These are phyloP conservation scores for Urophycis tenuis DNA, from an alignment of 2,797 vertebrate genomes.

Conservation along the genomic window DNA sequence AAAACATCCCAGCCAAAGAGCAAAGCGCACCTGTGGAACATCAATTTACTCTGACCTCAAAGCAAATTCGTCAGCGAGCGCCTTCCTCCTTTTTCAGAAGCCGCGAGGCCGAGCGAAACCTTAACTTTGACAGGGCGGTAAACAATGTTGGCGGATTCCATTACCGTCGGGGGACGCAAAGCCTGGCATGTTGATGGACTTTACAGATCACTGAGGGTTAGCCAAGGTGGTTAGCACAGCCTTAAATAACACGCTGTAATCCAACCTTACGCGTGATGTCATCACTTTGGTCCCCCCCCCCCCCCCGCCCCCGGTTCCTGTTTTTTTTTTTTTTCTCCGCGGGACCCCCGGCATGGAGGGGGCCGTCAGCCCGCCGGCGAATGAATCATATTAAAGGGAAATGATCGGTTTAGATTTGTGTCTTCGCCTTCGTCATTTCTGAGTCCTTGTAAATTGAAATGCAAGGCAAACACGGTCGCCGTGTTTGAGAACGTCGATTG, in stretches of 20 bases:
- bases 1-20: background rate
- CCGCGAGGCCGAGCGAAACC: background rate
- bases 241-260: background rate
- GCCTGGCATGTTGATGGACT: background rate
- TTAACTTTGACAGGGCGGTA: background rate
- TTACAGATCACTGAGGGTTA: background rate
- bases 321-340: no score
- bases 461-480: background rate
- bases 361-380: background rate
- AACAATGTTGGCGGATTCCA: background rate
- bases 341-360: no score
- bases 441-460: background rate
- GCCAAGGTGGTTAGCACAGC: background rate
- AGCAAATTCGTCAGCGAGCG: background rate
- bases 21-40: background rate
- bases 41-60: conserved; percentile 4
- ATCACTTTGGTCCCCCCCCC: background rate
- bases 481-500: background rate
- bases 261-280: background rate
- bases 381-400: background rate
- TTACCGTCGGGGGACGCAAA: background rate
- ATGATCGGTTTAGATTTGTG: background rate
- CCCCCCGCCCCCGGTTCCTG: no score
- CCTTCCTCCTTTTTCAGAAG: no score
- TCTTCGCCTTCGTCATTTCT: background rate